Percentiles rank a stretch among this genome's conserved stretches.
Conservation (phyloP, 2,113 vertebrate species). For the Corythornis vintsioides region DNA sequence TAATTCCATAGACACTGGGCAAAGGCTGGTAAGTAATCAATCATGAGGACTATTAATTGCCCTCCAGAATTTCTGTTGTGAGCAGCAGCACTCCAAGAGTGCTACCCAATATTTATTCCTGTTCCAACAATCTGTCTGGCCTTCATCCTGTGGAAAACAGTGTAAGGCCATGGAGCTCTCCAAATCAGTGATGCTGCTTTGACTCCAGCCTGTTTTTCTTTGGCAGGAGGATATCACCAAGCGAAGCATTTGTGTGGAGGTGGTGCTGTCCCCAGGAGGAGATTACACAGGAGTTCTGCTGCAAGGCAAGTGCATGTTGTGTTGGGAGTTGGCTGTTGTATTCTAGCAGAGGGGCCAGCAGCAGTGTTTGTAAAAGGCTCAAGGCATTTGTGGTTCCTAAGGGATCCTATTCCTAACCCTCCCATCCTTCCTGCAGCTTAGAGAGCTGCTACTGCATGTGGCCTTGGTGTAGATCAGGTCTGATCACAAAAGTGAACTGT, state of each 20-base stretch:
- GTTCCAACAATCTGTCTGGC: not conserved
- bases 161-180: not conserved
- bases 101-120: not conserved
- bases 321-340: not conserved
- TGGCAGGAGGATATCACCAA: constrained; percentile 83
- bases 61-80: not conserved
- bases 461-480: not conserved
- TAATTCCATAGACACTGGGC: not conserved
- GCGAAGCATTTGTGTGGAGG: constrained; percentile 73
- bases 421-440: not conserved
- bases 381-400: not conserved
- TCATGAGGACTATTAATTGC: not conserved
- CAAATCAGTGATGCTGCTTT: not conserved
- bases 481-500: not conserved
- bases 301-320: constrained; percentile 78
- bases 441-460: not conserved
- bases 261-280: constrained; percentile 75
- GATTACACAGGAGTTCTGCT: constrained; percentile 81
- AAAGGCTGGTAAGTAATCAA: not conserved
- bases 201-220: not conserved
- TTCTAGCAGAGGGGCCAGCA: not conserved
- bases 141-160: not conserved
- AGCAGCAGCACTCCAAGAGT: not conserved
- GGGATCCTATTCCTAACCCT: not conserved
- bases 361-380: not conserved